These are phyloP conservation scores for Epistrophella euchroma DNA, from an alignment of 2,888 invertebrate species.

Conservation along the genomic window DNA sequence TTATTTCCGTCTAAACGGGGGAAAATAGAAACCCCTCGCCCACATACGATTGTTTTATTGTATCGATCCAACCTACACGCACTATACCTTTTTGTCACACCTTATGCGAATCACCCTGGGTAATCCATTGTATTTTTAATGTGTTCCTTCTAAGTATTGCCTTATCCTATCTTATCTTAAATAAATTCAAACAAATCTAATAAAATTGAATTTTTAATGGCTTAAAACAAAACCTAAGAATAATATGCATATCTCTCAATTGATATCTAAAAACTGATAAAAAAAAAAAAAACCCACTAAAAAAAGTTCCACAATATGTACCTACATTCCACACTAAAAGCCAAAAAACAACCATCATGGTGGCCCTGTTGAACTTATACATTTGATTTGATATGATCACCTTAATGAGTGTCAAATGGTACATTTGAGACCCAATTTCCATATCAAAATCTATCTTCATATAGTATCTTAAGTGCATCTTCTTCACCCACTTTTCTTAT, in stretches of 20 bases:
- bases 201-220: constrained; percentile 16
- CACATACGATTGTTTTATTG: no score
- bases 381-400: constrained; percentile 48
- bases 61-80: no score
- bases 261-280: constrained; percentile 40
- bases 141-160: neutral
- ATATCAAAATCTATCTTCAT: neutral
- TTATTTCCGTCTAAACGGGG: no score
- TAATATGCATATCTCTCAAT: constrained; percentile 59
- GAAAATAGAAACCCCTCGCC: no score
- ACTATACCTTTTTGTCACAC: no score
- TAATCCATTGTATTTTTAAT: neutral
- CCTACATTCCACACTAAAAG: neutral
- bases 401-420: constrained; percentile 38
- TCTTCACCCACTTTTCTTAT: constrained; percentile 30
- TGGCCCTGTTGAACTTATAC: constrained; percentile 14
- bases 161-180: neutral
- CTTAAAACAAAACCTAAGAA: neutral
- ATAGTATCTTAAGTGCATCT: constrained; percentile 15
- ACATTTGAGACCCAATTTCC: constrained; percentile 26
- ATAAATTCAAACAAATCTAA: neutral
- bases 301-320: neutral
- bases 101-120: no score
- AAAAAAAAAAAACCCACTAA: neutral
- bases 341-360: neutral